A percentile compares a stretch with the other conserved stretches of the same genome.
phyloP scores from a whole-genome alignment of 2,113 vertebrate species.

The Synodontis membranacea region DNA sequence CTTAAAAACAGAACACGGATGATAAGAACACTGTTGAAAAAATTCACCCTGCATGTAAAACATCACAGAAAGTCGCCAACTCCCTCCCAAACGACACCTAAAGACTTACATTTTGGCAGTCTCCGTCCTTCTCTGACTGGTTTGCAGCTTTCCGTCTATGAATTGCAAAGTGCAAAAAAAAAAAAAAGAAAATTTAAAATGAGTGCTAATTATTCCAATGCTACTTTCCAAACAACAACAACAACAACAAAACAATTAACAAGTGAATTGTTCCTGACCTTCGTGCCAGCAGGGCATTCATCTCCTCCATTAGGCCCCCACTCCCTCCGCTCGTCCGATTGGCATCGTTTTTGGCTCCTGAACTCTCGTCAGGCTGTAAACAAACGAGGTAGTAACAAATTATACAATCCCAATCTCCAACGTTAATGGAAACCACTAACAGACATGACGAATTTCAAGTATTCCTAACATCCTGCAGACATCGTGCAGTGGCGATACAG shows the following conservation, averaged over 20 bases:
- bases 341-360: conserved; percentile 86
- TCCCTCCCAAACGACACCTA: background rate
- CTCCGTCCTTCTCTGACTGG: conserved; percentile 82
- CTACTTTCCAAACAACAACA: background rate
- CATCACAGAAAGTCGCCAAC: background rate
- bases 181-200: background rate
- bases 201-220: background rate
- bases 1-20: background rate
- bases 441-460: background rate
- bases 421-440: background rate
- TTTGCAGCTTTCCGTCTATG: conserved; percentile 89
- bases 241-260: background rate
- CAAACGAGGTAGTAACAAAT: background rate
- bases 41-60: background rate
- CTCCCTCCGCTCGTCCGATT: conserved; percentile 92
- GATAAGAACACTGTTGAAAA: background rate
- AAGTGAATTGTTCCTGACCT: conserved; percentile 73
- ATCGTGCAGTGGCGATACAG: background rate
- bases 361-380: conserved; percentile 83
- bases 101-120: conserved; percentile 88
- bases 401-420: background rate
- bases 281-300: conserved; percentile 96
- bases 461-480: background rate
- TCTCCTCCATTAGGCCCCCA: conserved; percentile 97
- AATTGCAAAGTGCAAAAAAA: conserved; percentile 40